Base-by-base conservation (phyloP, 2,113 vertebrate species). In the Rhineura floridana region DNA sequence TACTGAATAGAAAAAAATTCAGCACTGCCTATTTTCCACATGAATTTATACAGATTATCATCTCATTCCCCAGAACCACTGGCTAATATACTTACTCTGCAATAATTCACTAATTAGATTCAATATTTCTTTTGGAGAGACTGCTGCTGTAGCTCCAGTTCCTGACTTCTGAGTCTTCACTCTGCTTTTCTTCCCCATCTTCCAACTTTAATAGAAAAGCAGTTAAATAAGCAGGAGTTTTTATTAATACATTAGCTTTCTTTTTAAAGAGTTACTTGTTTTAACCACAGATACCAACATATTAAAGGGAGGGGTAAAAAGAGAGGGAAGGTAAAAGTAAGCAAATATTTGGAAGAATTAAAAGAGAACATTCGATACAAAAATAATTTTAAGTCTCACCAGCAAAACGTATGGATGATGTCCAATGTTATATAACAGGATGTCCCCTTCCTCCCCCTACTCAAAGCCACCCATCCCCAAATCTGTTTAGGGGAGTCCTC, bases 141-240 rank as follows among this genome's bases (percentile, higher is more conserved):
- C 97, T 19, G 96, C 96, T 0, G 98, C 95, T 12, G 97, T 92
- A 87, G 98, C 98, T 91, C 98, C 98, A 73, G 97, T 97, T 81
- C 98, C 98, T 0, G 98, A 99, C 96, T 98, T 99, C 96, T 99
- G 98, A 70, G 98, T 99, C 98, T 99, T 99, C 0, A 99, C 98
- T 95, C 99, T 93, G 96, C 99, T 99, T 96, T 99, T 99, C 96
- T 99, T 99, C 94, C 99, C 99, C 99, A 99, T 99, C 95, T 96
- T 98, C 94, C 90, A 91, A 92, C 97, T 97, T 67, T 78, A 89
- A 3, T 5, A 77, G 87, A 86, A 88, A 1, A 44, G 42, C 25
- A 83, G 11, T 2, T 12, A 59, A 88, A 89, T 0, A 44, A 1
- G 62, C 13, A 80, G 1, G 39, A 39, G 65, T 48, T 73, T 23